Evolutionary conservation across 2,113 vertebrate species (phyloP).

Genomic region (Brienomyrus longianalis): DNA sequence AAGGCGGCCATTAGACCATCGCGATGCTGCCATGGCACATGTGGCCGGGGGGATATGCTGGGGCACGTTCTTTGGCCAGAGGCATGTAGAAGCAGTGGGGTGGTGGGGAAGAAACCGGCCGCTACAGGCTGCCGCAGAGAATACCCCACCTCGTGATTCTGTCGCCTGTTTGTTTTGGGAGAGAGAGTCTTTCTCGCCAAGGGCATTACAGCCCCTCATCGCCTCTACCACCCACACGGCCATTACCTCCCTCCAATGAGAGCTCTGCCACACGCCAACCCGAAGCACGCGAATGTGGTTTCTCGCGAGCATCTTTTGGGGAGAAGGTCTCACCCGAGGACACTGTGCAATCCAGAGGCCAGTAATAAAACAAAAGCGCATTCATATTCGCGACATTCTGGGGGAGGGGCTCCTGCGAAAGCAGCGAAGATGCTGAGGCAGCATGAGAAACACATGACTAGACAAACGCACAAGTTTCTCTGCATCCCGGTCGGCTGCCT

Average conservation of each 20-base stretch:
- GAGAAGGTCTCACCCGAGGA: neutral
- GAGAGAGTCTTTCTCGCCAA: neutral
- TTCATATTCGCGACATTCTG: neutral
- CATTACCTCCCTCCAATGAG: neutral
- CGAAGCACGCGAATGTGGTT: neutral
- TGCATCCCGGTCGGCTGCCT: neutral
- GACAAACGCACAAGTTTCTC: neutral
- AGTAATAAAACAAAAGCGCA: neutral
- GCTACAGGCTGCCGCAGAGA: neutral
- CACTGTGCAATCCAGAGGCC: neutral
- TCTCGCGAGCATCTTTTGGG: neutral
- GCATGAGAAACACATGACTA: neutral
- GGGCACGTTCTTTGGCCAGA: constrained; percentile 31
- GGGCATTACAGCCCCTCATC: neutral
- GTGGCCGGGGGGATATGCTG: constrained; percentile 33
- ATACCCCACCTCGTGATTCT: neutral
- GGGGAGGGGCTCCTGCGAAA: neutral
- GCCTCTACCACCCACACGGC: neutral
- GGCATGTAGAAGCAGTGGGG: neutral
- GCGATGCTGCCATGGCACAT: constrained; percentile 22
- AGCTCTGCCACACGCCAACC: neutral
- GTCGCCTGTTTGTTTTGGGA: neutral
- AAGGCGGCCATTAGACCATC: constrained; percentile 33
- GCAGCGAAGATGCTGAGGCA: neutral
- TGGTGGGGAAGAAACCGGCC: neutral